Conservation (phyloP, 2,888 invertebrate genomes). For the Aquatica leii region DNA sequence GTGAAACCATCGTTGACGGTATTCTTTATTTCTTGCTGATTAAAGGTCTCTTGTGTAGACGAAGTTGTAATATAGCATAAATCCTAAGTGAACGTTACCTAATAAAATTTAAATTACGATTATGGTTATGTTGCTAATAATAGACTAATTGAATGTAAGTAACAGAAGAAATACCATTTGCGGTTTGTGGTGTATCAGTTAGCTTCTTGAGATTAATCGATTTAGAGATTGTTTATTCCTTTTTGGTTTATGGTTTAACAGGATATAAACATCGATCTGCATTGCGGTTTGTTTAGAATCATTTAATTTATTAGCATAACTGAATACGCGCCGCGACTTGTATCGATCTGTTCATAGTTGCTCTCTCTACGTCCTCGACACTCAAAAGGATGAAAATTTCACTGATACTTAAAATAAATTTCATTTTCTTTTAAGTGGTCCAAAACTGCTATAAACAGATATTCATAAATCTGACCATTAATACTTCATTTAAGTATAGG, state of each 20-base stretch:
- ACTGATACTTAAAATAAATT: slow-evolving; percentile 28
- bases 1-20: no score
- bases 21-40: no score
- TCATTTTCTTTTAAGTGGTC: slow-evolving; percentile 23
- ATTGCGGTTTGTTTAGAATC: slow-evolving; percentile 61
- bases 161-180: not conserved
- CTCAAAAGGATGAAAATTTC: slow-evolving; percentile 32
- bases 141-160: no score
- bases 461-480: slow-evolving; percentile 18
- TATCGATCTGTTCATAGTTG: slow-evolving; percentile 54
- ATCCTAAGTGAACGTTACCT: no score
- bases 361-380: slow-evolving; percentile 32
- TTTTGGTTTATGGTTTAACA: slow-evolving; percentile 17
- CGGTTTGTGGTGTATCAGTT: slow-evolving; percentile 12
- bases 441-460: slow-evolving; percentile 21
- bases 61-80: no score
- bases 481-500: not conserved
- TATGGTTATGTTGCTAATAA: no score
- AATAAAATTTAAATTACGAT: no score
- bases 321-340: slow-evolving; percentile 60
- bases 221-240: not conserved
- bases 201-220: no score
- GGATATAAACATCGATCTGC: slow-evolving; percentile 58
- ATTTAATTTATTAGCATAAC: slow-evolving; percentile 62
- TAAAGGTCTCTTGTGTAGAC: no score